A percentile compares a stretch with the other conserved stretches of the same genome.
These are phyloP conservation scores for Stenolophus ochropezus DNA, from an alignment of 2,888 invertebrate genomes.

Conservation along the genomic window DNA sequence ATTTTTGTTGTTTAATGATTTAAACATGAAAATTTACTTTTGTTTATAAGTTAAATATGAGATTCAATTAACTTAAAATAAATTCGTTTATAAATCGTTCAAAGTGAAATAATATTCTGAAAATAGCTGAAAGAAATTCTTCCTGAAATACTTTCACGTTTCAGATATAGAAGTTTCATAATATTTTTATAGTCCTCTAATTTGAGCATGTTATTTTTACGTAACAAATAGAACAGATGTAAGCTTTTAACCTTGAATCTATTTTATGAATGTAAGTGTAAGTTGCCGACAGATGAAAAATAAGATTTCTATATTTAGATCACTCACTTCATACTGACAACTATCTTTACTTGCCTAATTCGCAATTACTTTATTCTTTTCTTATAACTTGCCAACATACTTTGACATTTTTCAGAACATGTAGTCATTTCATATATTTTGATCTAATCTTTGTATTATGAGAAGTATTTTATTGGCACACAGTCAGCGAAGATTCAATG, in stretches of 20 bases:
- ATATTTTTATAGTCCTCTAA: not conserved
- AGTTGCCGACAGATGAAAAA: slow-evolving; percentile 12
- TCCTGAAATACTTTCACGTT: not conserved
- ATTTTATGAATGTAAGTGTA: not conserved
- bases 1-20: too few species aligned
- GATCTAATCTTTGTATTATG: not conserved
- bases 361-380: slow-evolving; percentile 2
- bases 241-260: not conserved
- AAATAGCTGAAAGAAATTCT: not conserved
- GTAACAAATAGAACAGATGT: slow-evolving; percentile 9
- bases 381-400: not conserved
- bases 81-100: not conserved
- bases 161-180: slow-evolving; percentile 8
- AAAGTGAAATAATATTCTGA: not conserved
- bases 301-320: slow-evolving; percentile 20
- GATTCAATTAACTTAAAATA: too few species aligned
- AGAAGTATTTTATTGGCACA: too few species aligned
- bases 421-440: not conserved
- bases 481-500: too few species aligned
- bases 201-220: not conserved
- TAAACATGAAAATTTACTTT: too few species aligned
- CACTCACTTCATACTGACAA: slow-evolving; percentile 4
- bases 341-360: slow-evolving; percentile 4
- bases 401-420: not conserved
- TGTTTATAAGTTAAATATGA: too few species aligned